Evolutionary conservation across 1,140 invertebrate genomes (phyloP), one percentile per base, ranked within the genome.

Genomic region (Mesaphorura yosii): DNA sequence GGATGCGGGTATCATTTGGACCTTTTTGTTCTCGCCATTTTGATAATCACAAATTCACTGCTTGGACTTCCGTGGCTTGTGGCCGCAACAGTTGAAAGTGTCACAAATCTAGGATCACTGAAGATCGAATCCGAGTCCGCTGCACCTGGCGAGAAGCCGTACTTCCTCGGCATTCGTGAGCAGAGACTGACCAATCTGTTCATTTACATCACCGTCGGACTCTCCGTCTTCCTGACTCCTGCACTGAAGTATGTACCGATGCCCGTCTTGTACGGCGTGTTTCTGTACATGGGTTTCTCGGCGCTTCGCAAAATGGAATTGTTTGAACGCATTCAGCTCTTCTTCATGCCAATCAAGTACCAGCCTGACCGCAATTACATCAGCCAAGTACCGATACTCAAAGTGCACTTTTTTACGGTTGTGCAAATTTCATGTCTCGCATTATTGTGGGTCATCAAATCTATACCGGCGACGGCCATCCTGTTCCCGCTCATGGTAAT

Each of bases 341-440:
- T 79, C 27, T 73, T 79, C 51, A 79, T 80, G 75, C 78, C 78
- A 12, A 70, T 70, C 60, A 79, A 79, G 60, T 78, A 79, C 58
- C 78, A 98, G 68, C 94, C 95, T 0, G 93, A 98, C 70, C 91
- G 92, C 67, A 90, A 92, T 79, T 98, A 94, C 72, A 77, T 98
- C 38, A 10, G 31, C 10, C 31, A 10, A 10, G 78, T 80, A 22
- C 72, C 72, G 2, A 71, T 75, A 15, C 60, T 55, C 3, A 65
- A 70, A 38, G 76, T 81, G 26, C 78, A 80, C 63, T 34, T 78
- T 19, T 80, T 79, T 62, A 80, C 78, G 3, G 40, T 70, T 17
- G 74, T 78, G 34, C 78, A 80, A 64, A 55, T 81, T 1, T 23
- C 69, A 3, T 78, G 76, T 64, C 67, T 80, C 22, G 66, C 66